phyloP scores from a whole-genome alignment of 2,113 vertebrate species.

The Acrocephalus arundinaceus region DNA sequence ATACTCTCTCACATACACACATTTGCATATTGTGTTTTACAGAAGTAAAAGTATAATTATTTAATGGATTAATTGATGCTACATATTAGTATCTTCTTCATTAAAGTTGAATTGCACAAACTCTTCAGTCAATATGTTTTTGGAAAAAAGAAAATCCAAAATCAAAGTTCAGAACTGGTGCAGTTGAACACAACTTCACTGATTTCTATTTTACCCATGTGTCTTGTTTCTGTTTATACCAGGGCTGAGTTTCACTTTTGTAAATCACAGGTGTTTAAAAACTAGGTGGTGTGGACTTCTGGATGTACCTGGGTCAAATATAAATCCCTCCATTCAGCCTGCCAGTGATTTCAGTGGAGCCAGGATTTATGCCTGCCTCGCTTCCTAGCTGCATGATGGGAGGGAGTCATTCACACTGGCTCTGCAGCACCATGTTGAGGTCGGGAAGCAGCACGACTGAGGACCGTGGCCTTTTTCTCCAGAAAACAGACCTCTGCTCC shows the following conservation, averaged over 20 bases:
- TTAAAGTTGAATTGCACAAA: not conserved
- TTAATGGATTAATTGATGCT: not conserved
- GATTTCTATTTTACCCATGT: not conserved
- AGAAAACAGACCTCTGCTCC: not conserved
- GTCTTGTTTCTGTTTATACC: not conserved
- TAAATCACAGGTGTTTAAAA: not conserved
- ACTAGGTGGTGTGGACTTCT: not conserved
- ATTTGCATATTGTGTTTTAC: not conserved
- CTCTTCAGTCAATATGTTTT: not conserved
- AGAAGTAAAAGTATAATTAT: not conserved
- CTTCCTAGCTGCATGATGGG: not conserved
- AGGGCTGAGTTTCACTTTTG: not conserved
- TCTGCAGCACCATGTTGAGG: not conserved
- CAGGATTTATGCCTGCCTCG: not conserved
- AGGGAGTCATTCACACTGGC: not conserved
- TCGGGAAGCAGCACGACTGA: accelerated
- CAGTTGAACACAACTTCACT: not conserved
- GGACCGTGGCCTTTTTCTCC: not conserved
- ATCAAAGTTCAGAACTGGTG: not conserved
- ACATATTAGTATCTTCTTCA: not conserved
- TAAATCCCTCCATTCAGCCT: not conserved
- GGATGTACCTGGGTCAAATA: not conserved
- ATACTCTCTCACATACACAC: not conserved
- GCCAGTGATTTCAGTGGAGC: not conserved
- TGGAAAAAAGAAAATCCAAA: not conserved